Evolutionary conservation across 2,113 vertebrate genomes (phyloP), one percentile per base, ranked within the genome.

Genomic region (Cairina moschata): DNA sequence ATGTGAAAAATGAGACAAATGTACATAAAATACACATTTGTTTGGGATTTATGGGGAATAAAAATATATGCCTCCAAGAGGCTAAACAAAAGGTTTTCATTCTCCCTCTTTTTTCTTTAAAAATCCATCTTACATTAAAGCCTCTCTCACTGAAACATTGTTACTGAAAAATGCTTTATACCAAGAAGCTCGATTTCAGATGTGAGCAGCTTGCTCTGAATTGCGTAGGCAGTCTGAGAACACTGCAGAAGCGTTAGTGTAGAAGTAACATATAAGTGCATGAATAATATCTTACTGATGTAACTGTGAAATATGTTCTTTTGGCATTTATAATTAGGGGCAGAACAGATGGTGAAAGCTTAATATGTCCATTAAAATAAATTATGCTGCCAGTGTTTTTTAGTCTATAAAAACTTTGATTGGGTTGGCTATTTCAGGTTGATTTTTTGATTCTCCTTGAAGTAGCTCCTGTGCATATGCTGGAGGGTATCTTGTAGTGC

Each of bases 331-430:
- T 96, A 97, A 97, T 95, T 88, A 96, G 90, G 83, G 91, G 91
- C 75, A 91, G 83, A 97, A 90, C 98, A 98, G 98, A 98, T 98
- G 97, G 97, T 69, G 74, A 96, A 59, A 82, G 81, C 91, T 96
- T 96, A 95, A 96, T 95, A 96, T 94, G 95, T 84, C 97, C 68
- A 44, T 91, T 87, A 97, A 94, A 97, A 95, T 79, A 67, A 81
- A 96, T 90, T 79, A 83, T 65, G 71, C 83, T 86, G 94, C 92
- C 89, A 78, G 66, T 34, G 54, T 88, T 84, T 77, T 44, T 72
- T 82, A 88, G 55, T 85, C 91, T 82, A 28, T 26, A 73, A 95
- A 95, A 95, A 93, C 83, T 95, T 88, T 69, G 74, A 94, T 83
- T 88, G 83, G 40, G 16, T 83, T 90, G 82, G 72, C 68, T 90